Evolutionary conservation across 2,113 vertebrate genomes (phyloP), one percentile per base, ranked within the genome.

Genomic region (Chauna torquata): DNA sequence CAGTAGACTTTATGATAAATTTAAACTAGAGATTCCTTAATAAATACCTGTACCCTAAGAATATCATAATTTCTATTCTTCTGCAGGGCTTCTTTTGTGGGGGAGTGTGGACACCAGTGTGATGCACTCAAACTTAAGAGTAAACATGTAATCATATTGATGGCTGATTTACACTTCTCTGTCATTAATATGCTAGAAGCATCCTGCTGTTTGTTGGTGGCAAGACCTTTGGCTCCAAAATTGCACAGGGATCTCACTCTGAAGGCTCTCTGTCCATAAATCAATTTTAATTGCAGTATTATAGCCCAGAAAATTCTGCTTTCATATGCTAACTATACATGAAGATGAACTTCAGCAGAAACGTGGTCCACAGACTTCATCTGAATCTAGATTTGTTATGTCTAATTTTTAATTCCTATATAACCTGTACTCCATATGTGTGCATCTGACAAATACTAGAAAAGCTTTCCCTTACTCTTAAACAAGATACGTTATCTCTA

Each of bases 211-310:
- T 95, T 97, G 86, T 58, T 94, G 81, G 90, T 95, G 86, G 85
- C 94, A 97, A 92, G 90, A 90, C 94, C 91, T 88, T 81, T 91
- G 86, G 65, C 91, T 95, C 36, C 84, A 93, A 97, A 97, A 95
- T 94, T 97, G 93, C 71, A 92, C 79, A 95, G 92, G 88, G 95
- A 96, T 94, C 93, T 80, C 68, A 82, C 38, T 92, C 72, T 4
- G 27, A 91, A 95, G 64, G 36, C 34, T 91, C 54, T 80, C 87
- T 96, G 27, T 92, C 91, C 91, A 95, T 93, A 96, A 95, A 97
- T 95, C 85, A 91, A 28, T 88, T 97, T 94, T 91, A 92, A 90
- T 88, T 93, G 62, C 75, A 84, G 54, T 82, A 79, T 83, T 94
- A 84, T 65, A 95, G 80, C 52, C 59, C 88, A 55, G 55, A 81